Percentiles rank a stretch among this genome's conserved stretches.
phyloP scores from a whole-genome alignment of 37 sponge, comb jelly and placozoan species.

The Beroe forskalii region DNA sequence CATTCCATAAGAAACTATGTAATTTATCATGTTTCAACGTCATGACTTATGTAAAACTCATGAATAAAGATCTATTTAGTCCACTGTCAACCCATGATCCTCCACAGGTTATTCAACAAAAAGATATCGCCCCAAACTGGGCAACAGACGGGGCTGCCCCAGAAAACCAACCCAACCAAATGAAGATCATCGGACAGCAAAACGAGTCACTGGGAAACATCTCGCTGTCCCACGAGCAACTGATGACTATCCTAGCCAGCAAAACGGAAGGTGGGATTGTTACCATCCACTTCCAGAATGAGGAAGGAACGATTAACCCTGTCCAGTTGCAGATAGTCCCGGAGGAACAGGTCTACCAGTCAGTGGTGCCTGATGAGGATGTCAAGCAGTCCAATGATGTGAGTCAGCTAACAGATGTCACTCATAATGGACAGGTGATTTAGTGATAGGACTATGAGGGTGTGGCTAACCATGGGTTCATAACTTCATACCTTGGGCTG shows the following conservation, averaged over 20 bases:
- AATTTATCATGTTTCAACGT: no score
- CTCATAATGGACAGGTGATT: no score
- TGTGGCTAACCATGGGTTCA: no score
- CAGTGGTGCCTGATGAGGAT: no score
- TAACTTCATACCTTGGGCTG: no score
- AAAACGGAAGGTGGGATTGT: constrained; percentile 46
- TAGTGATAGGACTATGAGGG: no score
- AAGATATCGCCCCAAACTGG: neutral
- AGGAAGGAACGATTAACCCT: constrained; percentile 28
- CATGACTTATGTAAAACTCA: no score
- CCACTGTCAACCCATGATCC: no score
- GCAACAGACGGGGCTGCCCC: neutral
- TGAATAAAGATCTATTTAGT: no score
- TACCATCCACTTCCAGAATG: constrained; percentile 20
- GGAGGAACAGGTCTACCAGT: constrained; percentile 21
- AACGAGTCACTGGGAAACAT: constrained; percentile 51
- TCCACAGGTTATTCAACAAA: neutral
- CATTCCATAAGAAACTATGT: no score
- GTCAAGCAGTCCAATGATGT: no score
- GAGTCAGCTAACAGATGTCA: no score
- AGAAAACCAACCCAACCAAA: constrained; percentile 25
- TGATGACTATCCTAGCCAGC: neutral
- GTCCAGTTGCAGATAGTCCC: constrained; percentile 42
- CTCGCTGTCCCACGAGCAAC: constrained; percentile 26
- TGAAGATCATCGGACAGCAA: constrained; percentile 54